Evolutionary conservation across 2,888 invertebrate species (phyloP), one percentile per base, ranked within the genome.

Genomic region (Drosophila pegasa): DNA sequence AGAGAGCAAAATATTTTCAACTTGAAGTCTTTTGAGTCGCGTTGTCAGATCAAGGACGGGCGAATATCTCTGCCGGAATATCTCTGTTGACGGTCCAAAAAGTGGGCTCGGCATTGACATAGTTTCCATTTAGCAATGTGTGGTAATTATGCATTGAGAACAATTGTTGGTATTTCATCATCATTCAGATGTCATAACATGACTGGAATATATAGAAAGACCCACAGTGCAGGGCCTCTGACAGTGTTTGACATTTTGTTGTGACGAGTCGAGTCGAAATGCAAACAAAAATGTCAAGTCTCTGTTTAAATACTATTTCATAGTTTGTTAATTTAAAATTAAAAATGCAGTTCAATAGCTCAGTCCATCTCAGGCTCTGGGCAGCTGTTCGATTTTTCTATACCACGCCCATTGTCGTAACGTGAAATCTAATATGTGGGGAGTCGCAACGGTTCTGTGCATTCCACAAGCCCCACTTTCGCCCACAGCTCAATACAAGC

Each of bases 91-190:
- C 25, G 50, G 31, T 29, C 65, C 33, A 75, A 65, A 59, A 52
- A 62, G 35, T 45, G n/a, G 33, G 25, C 50, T 14, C 37, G 66
- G 50, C 79, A 82, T 66, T 82, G 88, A 85, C 82, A 87, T 87
- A 76, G 79, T 87, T 82, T 79, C 72, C 82, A 78, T 63, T 57
- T 41, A 58, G 72, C 67, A 75, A 63, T 75, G 79, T 84, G 78
- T 47, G 64, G 62, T 68, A 86, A 86, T 71, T 71, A 64, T 72
- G 62, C 58, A 69, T 69, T 64, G 63, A 64, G 59, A 56, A 75
- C 48, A 75, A 70, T 83, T 66, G 43, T 20, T 62, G 51, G 67
- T 61, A 66, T 74, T 74, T 72, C 61, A 71, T 77, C 45, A 67
- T 45, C 59, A n/a, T 72, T 76, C 41, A 48, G 55, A 47, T 63